phyloP scores from a whole-genome alignment of 2,888 invertebrate genomes.

The Sclerodermus sp. region DNA sequence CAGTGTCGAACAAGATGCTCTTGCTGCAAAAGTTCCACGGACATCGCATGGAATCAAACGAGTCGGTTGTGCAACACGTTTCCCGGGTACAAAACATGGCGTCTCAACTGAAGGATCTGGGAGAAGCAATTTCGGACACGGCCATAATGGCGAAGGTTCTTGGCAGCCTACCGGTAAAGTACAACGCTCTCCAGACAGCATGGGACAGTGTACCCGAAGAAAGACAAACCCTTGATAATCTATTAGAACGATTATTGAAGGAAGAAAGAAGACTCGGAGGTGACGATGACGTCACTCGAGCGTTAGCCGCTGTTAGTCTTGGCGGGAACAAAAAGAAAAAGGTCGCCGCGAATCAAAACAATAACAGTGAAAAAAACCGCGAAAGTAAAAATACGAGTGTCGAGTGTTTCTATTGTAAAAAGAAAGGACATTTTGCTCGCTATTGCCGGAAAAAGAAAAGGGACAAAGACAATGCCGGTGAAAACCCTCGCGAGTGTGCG shows the following conservation, averaged over 20 bases:
- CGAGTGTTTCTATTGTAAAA: conserved; percentile 15
- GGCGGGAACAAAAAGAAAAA: neutral
- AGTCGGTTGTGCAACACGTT: conserved; percentile 35
- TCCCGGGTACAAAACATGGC: conserved; percentile 37
- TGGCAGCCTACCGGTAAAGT: conserved; percentile 23
- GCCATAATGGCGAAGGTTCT: conserved; percentile 28
- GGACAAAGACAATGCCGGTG: conserved; percentile 1
- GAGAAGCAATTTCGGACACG: conserved; percentile 18
- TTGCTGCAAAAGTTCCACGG: conserved; percentile 23
- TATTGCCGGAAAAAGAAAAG: conserved; percentile 14
- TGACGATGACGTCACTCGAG: conserved; percentile 10
- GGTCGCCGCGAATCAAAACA: neutral
- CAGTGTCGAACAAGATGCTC: conserved; percentile 18
- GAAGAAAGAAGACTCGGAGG: conserved; percentile 18
- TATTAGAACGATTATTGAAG: conserved; percentile 22
- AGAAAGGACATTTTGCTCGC: conserved; percentile 15
- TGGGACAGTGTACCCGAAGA: conserved; percentile 22
- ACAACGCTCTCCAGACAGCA: conserved; percentile 19
- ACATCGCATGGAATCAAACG: conserved; percentile 19
- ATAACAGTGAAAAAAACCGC: conserved; percentile 1
- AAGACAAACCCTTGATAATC: conserved; percentile 19
- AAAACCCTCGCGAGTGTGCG: conserved; percentile 9
- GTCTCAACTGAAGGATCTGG: conserved; percentile 20
- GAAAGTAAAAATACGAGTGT: conserved; percentile 1
- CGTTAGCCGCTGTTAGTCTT: conserved; percentile 7